Base-by-base conservation (phyloP, 2,888 invertebrate species). In the Rhagonycha fulva region DNA sequence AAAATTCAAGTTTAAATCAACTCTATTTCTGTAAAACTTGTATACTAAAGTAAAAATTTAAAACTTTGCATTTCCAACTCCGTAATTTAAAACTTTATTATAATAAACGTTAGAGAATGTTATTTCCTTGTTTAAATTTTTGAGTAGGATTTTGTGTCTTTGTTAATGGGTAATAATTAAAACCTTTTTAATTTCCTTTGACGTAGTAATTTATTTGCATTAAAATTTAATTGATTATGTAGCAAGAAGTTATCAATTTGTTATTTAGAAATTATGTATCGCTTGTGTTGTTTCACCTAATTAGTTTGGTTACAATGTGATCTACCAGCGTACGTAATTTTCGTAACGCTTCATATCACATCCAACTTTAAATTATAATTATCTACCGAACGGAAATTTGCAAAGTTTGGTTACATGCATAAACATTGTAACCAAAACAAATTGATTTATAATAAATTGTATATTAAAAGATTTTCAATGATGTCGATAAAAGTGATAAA, bases 401-500 rank as follows among this genome's bases (percentile, higher is more conserved):
- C 61, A 24, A 66, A 60, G 32, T 72, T 66, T 47, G 26, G 72
- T 28, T 30, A 70, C 26, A 61, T 71, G 30, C 26, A 62, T 30
- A 71, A 71, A 71, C 62, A 62, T 66, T 14, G 63, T 24, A n/a
- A 26, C 47, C 47, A 47, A 47, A 14, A 26, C 24, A 61, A 71
- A 23, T 63, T 66, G 62, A 69, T 14, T 68, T 23, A 47, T 23
- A 47, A 9, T 47, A 47, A 69, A 69, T 60, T 47, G 7, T 19
- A 47, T n/a, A 66, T 24, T 66, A 12, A 66, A 24, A 23, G 23
- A 66, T 66, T 66, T 66, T 66, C 19, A 14, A 66, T 66, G 63
- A 66, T 66, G 63, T 24, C 14, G 3, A 66, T 68, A 68, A 79
- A 77, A 77, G 77, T 79, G 77, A 79, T 79, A 79, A 79, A 77